Conservation (phyloP, 2,888 invertebrate genomes). For the Orthonevra nobilis region DNA sequence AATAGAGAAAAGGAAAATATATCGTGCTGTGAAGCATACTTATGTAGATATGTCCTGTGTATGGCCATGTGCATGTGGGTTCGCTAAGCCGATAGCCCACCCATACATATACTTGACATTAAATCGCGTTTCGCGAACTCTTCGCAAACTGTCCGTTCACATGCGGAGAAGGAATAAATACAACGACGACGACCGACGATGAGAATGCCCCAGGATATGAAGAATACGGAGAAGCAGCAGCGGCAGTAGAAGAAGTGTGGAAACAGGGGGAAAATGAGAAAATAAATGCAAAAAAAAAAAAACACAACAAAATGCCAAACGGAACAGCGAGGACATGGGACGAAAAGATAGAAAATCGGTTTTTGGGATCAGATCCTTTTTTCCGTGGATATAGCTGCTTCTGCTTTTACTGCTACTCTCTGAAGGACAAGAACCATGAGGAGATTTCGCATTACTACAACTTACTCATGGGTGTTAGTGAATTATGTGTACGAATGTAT, state of each 20-base stretch:
- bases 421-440: conserved; percentile 59
- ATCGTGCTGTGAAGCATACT: conserved; percentile 56
- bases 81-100: conserved; percentile 69
- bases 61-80: conserved; percentile 55
- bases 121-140: conserved; percentile 70
- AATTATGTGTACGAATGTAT: conserved; percentile 8
- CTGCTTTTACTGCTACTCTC: conserved; percentile 30
- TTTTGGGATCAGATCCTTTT: conserved; percentile 70
- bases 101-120: conserved; percentile 69
- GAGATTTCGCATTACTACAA: conserved; percentile 62
- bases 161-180: conserved; percentile 68
- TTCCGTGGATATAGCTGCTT: conserved; percentile 49
- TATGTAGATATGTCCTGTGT: conserved; percentile 59
- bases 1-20: conserved; percentile 66
- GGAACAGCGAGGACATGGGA: conserved; percentile 63
- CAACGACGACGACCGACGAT: conserved; percentile 43
- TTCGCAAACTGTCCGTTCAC: conserved; percentile 70
- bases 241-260: conserved; percentile 49
- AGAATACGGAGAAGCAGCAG: conserved; percentile 51
- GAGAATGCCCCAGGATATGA: conserved; percentile 56
- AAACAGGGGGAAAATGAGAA: conserved; percentile 69
- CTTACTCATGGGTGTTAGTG: conserved; percentile 46
- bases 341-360: conserved; percentile 70
- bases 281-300: conserved; percentile 65
- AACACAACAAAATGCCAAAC: conserved; percentile 36